Conservation (phyloP, 1,140 invertebrate genomes). For the Drosophila arizonae region DNA sequence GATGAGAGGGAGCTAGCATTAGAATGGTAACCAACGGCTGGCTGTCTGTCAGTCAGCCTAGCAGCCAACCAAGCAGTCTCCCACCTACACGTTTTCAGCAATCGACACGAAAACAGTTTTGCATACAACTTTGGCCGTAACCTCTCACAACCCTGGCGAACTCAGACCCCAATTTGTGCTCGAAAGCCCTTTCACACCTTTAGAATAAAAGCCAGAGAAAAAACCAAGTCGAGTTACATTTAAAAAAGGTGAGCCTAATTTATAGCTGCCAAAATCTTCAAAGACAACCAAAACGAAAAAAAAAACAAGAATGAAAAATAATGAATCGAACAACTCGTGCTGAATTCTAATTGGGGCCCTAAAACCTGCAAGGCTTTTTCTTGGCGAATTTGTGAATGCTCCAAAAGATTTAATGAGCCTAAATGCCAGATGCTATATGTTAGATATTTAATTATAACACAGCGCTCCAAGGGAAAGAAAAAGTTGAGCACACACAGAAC, state of each 20-base stretch:
- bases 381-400: conserved; percentile 45
- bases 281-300: conserved; percentile 46
- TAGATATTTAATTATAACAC: conserved; percentile 72
- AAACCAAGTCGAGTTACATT: neutral
- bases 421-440: conserved; percentile 59
- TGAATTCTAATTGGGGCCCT: conserved; percentile 45
- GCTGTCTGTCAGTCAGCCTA: conserved; percentile 5
- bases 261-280: conserved; percentile 55
- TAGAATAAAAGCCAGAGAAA: conserved; percentile 17
- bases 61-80: conserved; percentile 5
- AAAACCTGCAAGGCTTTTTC: conserved; percentile 27
- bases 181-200: conserved; percentile 51
- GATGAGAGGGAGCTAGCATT: conserved; percentile 26
- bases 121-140: conserved; percentile 54
- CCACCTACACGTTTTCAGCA: conserved; percentile 54
- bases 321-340: conserved; percentile 31
- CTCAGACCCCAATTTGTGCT: conserved; percentile 47
- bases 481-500: conserved; percentile 14
- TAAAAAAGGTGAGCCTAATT: conserved; percentile 55
- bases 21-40: conserved; percentile 34
- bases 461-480: conserved; percentile 54
- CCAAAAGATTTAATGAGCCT: conserved; percentile 64
- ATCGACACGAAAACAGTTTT: conserved; percentile 73
- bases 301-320: conserved; percentile 4
- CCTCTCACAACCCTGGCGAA: conserved; percentile 12